These are phyloP conservation scores for Sinopyrophorus schimmeli DNA, from an alignment of 2,888 invertebrate genomes.

Conservation along the genomic window DNA sequence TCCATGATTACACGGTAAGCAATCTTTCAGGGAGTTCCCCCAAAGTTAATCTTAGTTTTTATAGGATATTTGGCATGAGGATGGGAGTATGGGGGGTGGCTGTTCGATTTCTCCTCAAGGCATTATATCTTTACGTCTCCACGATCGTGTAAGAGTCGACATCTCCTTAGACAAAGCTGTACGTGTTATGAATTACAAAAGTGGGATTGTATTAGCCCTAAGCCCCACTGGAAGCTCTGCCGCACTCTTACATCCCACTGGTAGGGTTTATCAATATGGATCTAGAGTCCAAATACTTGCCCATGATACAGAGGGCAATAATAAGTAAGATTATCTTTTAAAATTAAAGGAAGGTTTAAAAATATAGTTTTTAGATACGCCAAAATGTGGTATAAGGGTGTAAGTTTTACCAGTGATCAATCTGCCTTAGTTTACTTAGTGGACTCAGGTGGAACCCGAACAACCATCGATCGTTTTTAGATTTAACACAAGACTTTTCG, in stretches of 20 bases:
- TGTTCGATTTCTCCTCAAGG: slow-evolving; percentile 77
- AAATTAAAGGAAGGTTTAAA: neutral
- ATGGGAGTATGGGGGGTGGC: slow-evolving; percentile 61
- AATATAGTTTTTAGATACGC: slow-evolving; percentile 75
- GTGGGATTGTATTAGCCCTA: slow-evolving; percentile 79
- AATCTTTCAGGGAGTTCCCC: slow-evolving; percentile 19
- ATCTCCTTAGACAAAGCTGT: slow-evolving; percentile 80
- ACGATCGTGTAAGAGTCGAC: slow-evolving; percentile 80
- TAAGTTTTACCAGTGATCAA: slow-evolving; percentile 86
- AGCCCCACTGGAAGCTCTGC: slow-evolving; percentile 79
- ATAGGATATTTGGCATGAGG: slow-evolving; percentile 40
- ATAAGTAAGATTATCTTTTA: slow-evolving; percentile 64
- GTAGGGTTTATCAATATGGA: slow-evolving; percentile 82
- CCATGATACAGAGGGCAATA: slow-evolving; percentile 77
- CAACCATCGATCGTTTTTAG: slow-evolving; percentile 85
- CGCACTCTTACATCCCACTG: slow-evolving; percentile 84
- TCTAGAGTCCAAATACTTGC: slow-evolving; percentile 86
- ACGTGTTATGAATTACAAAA: slow-evolving; percentile 73
- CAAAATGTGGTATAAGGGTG: slow-evolving; percentile 92
- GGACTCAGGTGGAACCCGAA: slow-evolving; percentile 86
- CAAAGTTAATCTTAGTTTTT: slow-evolving; percentile 10
- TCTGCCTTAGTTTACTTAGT: slow-evolving; percentile 86
- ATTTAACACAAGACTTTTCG: slow-evolving; percentile 84
- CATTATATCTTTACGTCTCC: slow-evolving; percentile 77
- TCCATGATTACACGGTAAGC: slow-evolving; percentile 56